phyloP scores from a whole-genome alignment of 2,888 invertebrate species.

The Monopis laevigella region DNA sequence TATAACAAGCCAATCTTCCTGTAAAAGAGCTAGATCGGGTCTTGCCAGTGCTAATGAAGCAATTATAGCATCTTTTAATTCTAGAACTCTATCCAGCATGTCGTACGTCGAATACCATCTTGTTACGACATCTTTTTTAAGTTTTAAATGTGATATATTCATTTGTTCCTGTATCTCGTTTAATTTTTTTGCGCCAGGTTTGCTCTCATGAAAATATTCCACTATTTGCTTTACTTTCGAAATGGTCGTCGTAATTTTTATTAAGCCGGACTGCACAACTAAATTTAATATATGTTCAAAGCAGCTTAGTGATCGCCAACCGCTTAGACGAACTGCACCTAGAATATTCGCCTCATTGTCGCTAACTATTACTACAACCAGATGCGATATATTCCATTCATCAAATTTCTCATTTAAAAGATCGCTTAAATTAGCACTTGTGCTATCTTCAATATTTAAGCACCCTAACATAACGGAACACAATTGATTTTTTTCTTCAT shows the following conservation, averaged over 20 bases:
- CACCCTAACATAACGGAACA: conserved; percentile 5
- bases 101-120: conserved; percentile 24
- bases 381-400: conserved; percentile 13
- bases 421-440: conserved; percentile 8
- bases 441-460: conserved; percentile 8
- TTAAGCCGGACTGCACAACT: conserved; percentile 12
- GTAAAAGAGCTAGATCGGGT: conserved; percentile 13
- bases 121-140: conserved; percentile 22
- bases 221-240: conserved; percentile 16
- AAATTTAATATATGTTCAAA: conserved; percentile 22
- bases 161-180: conserved; percentile 19
- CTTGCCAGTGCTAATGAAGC: conserved; percentile 19
- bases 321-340: conserved; percentile 18
- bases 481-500: conserved; percentile 2
- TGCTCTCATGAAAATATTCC: conserved; percentile 21
- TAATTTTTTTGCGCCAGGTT: conserved; percentile 16
- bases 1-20: conserved; percentile 16
- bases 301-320: conserved; percentile 19
- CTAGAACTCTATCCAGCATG: conserved; percentile 18
- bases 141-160: conserved; percentile 18
- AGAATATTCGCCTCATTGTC: conserved; percentile 22
- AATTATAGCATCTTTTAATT: conserved; percentile 20
- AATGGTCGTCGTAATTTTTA: neutral
- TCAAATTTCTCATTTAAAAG: conserved; percentile 13
- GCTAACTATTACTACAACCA: conserved; percentile 14